phyloP scores from a whole-genome alignment of 2,797 vertebrate genomes.

The Threskiornis aethiopicus region DNA sequence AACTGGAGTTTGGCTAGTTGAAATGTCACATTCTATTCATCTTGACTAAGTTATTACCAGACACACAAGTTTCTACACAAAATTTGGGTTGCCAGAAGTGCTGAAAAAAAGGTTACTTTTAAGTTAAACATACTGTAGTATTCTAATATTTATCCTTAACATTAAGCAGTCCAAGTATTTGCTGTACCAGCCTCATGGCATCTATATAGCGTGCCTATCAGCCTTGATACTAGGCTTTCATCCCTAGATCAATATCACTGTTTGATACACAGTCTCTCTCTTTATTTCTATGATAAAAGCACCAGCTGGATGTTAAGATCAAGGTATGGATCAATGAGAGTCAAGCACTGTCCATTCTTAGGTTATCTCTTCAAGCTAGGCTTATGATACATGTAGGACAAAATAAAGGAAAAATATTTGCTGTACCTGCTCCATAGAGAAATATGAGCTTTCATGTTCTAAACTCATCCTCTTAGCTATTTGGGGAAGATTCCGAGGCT shows the following conservation, averaged over 20 bases:
- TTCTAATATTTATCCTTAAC: neutral
- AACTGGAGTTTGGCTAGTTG: neutral
- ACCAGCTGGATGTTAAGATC: neutral
- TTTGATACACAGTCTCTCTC: neutral
- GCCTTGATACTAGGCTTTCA: neutral
- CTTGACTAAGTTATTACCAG: neutral
- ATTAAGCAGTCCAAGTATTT: neutral
- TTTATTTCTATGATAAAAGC: neutral
- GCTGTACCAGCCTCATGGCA: neutral
- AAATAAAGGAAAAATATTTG: neutral
- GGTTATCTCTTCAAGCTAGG: neutral
- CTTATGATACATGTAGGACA: neutral
- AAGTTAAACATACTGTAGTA: neutral
- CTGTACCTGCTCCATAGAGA: neutral
- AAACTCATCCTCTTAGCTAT: neutral
- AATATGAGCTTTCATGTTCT: neutral
- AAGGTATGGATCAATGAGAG: conserved; percentile 7
- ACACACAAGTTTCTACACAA: neutral
- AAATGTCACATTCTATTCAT: neutral
- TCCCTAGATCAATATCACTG: conserved; percentile 19
- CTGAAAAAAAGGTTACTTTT: neutral
- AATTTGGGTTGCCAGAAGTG: neutral
- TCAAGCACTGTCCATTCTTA: neutral
- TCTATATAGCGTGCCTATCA: neutral
- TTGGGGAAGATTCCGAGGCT: neutral